Evolutionary conservation across 2,888 invertebrate genomes (phyloP), one percentile per base, ranked within the genome.

Genomic region (Teleiodes luculella): DNA sequence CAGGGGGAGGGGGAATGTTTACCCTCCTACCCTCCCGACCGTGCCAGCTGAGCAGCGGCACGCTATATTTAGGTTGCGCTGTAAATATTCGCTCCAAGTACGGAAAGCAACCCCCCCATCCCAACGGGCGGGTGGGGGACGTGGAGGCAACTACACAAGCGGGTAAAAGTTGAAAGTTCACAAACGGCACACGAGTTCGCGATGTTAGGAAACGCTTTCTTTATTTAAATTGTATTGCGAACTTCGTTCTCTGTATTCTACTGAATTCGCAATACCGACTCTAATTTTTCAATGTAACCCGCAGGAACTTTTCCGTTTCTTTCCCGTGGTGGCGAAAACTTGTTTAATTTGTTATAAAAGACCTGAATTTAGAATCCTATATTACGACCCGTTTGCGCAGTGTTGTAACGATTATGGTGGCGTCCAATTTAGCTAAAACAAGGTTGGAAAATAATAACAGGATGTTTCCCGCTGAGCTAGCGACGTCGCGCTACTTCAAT

Each of bases 171-270:
- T 88, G 84, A 89, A 87, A 88, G 86, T 88, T 89, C 87, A 86
- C 86, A 80, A 82, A 75, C 82, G 79, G 80, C 77, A 77, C 79
- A 80, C 75, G 75, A 78, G 80, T 81, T 82, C 80, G 76, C 78
- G 74, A 80, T 80, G 83, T 83, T 81, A 77, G 74, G 68, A 74
- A 85, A 80, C 78, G 84, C 73, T 86, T 76, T 86, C 86, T 87
- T 88, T 88, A 86, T 88, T 88, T 83, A 87, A 86, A 87, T 85
- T 84, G 80, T 80, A 90, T 91, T 83, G 91, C 91, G 91, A 91
- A 57, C 89, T 86, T 79, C n/a, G 83, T 76, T 78, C 78, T 66
- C 85, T 90, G 87, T 89, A 86, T 68, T 75, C 78, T 64, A 67
- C 72, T 77, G 82, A 83, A 82, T 83, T 83, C 76, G 74, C 72